Evolutionary conservation across 2,888 invertebrate species (phyloP).

Genomic region (Ctena decussata): DNA sequence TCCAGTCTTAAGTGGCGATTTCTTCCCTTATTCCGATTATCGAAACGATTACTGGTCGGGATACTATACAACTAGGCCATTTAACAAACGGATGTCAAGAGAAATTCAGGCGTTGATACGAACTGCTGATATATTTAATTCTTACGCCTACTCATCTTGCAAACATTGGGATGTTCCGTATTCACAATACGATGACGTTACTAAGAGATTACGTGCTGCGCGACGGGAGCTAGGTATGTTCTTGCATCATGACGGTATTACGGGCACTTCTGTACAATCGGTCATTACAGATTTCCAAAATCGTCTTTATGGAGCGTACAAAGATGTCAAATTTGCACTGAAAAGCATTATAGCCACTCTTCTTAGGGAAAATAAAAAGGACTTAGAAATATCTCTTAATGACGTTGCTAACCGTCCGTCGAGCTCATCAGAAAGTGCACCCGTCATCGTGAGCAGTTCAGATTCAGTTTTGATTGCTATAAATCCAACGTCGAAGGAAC

Average conservation of each 20-base stretch:
- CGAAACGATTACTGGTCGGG: slow-evolving; percentile 97
- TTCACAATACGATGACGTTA: slow-evolving; percentile 86
- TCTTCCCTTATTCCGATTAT: slow-evolving; percentile 98
- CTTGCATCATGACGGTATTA: slow-evolving; percentile 99
- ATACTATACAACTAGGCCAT: slow-evolving; percentile 94
- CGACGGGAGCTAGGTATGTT: slow-evolving; percentile 96
- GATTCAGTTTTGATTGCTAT: slow-evolving; percentile 28
- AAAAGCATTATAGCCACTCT: slow-evolving; percentile 61
- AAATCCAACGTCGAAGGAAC: slow-evolving; percentile 46
- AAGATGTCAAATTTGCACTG: slow-evolving; percentile 63
- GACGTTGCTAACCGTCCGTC: slow-evolving; percentile 11
- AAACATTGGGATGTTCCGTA: slow-evolving; percentile 34
- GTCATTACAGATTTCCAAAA: slow-evolving; percentile 95
- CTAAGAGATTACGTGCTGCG: slow-evolving; percentile 87
- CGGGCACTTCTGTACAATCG: slow-evolving; percentile 96
- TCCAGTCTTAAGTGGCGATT: slow-evolving; percentile 96
- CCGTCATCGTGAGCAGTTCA: neutral
- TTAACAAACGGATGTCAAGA: slow-evolving; percentile 90
- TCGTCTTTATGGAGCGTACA: slow-evolving; percentile 68
- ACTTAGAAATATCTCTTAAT: neutral
- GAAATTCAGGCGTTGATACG: slow-evolving; percentile 88
- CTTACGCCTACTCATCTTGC: slow-evolving; percentile 74
- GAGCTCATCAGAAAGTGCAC: neutral
- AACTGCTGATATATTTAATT: slow-evolving; percentile 84
- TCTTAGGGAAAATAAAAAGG: slow-evolving; percentile 60